Evolutionary conservation across 2,888 invertebrate genomes (phyloP), one percentile per base, ranked within the genome.

Genomic region (Lottia scabra): DNA sequence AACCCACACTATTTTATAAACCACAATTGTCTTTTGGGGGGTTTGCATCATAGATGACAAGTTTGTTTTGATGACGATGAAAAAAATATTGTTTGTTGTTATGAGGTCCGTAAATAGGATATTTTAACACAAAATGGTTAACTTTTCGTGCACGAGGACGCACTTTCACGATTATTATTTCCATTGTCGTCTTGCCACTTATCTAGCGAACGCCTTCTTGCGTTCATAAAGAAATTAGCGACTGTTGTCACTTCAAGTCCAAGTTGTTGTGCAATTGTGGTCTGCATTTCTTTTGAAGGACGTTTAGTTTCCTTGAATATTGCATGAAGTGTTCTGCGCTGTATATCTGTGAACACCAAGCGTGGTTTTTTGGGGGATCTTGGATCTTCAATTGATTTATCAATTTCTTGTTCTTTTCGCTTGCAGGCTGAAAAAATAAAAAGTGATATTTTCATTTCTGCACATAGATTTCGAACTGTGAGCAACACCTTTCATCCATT

Each of bases 231-330:
- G 93, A 99, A 99, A 91, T 99, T 99, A 67, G 99, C 98, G 74
- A 99, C 98, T 15, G 99, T 99, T 70, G 97, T 97, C 70, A 98
- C 97, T 89, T 98, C 98, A 81, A 99, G 92, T 77, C 98, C 98
- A 85, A 99, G 92, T 90, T 99, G 98, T 82, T 98, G 93, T 43
- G 98, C 98, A 91, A 99, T 99, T 86, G 98, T 98, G 87, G 98
- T 97, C 92, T 99, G 99, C 98, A 99, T 99, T 92, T 99, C 99
- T 92, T 99, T 99, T 82, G 97, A 98, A 84, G 99, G 99, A 91
- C 99, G 93, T 91, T 99, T 99, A 76, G 99, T 99, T 93, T 99
- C 99, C 96, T 99, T 99, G 94, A 99, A 99, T 94, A 99, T 99
- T 93, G 98, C 99, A 93, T 99, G 98, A 91, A 99, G 95, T 90